Evolutionary conservation across 2,888 invertebrate species (phyloP).

Genomic region (Microctonus brassicae): DNA sequence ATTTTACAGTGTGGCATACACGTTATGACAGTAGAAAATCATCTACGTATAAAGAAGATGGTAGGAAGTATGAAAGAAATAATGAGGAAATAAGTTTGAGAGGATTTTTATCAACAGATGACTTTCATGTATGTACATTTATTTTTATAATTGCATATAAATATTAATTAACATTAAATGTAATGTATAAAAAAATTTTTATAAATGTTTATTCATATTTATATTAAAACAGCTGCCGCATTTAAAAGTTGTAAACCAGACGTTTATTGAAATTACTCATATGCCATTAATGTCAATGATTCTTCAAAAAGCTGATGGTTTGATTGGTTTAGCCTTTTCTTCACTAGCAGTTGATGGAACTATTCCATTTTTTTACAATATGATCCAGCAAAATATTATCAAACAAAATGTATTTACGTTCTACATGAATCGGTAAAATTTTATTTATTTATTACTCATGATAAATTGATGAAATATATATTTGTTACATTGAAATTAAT

Average conservation of each 20-base stretch:
- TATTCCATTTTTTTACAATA: constrained; percentile 77
- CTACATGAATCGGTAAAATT: constrained; percentile 76
- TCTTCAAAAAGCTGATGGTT: constrained; percentile 79
- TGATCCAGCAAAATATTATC: constrained; percentile 72
- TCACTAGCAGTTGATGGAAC: constrained; percentile 71
- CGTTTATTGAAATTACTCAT: constrained; percentile 79
- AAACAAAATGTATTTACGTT: constrained; percentile 76
- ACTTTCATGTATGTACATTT: constrained; percentile 72
- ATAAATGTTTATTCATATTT: background rate
- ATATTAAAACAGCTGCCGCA: constrained; percentile 71
- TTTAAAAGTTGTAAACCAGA: constrained; percentile 73
- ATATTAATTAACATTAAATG: background rate
- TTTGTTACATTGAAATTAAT: no score
- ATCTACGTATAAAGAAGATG: constrained; percentile 76
- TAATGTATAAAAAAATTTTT: background rate
- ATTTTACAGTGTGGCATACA: constrained; percentile 74
- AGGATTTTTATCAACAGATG: constrained; percentile 78
- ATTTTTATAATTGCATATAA: no score
- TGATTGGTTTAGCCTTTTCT: constrained; percentile 77
- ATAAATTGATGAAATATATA: background rate
- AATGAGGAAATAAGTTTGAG: constrained; percentile 75
- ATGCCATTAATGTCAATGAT: constrained; percentile 76
- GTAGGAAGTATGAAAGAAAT: constrained; percentile 69
- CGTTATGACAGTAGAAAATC: constrained; percentile 78
- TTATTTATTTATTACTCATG: background rate